Evolutionary conservation across 92 coral and sea anemone species (phyloP).

Genomic region (Zoanthus sansibaricus): DNA sequence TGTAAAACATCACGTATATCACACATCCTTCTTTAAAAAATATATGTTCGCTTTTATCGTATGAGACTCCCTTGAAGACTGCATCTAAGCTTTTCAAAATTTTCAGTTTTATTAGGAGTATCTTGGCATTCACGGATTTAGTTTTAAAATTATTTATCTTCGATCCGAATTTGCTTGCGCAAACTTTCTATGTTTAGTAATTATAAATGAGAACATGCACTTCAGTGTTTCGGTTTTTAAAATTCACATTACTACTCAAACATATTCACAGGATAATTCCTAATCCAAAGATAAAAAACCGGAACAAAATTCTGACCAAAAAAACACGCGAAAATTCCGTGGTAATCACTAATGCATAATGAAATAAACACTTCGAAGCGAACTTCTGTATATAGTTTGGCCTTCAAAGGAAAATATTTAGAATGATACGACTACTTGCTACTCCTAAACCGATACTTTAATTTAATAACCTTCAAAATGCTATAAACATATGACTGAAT

Average conservation of each 20-base stretch:
- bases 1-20: neutral
- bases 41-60: neutral
- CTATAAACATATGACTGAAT: neutral
- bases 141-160: no score
- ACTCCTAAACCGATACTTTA: slow-evolving; percentile 5
- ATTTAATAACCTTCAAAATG: slow-evolving; percentile 16
- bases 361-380: slow-evolving; percentile 7
- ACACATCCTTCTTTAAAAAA: neutral
- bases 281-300: neutral
- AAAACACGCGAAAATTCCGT: neutral
- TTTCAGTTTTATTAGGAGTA: neutral
- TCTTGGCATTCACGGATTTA: neutral
- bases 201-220: neutral
- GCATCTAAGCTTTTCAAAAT: neutral
- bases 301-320: neutral
- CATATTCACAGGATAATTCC: neutral
- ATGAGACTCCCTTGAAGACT: neutral
- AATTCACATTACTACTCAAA: neutral
- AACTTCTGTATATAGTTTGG: slow-evolving; percentile 15
- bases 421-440: neutral
- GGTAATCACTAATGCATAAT: neutral
- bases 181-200: neutral
- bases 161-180: neutral
- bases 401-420: slow-evolving; percentile 12
- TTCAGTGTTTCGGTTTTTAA: neutral